phyloP scores from a whole-genome alignment of 2,113 vertebrate species.

The Zingel zingel region DNA sequence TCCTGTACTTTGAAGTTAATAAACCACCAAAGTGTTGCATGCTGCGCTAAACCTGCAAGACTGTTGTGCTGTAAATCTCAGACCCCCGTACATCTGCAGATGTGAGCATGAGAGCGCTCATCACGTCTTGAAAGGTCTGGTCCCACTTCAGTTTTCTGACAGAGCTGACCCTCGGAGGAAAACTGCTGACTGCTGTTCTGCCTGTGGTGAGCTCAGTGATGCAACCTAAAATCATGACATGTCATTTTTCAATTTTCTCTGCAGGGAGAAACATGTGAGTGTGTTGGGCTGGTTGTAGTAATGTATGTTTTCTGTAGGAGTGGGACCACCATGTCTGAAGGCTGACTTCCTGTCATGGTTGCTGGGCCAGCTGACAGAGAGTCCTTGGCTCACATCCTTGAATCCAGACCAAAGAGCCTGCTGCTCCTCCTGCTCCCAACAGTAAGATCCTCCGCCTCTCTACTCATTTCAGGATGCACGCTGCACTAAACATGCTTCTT shows the following conservation, averaged over 20 bases:
- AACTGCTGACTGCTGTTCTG: slow-evolving; percentile 65
- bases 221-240: slow-evolving; percentile 55
- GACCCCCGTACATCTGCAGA: slow-evolving; percentile 78
- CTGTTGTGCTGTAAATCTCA: slow-evolving; percentile 53
- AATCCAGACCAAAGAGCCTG: slow-evolving; percentile 64
- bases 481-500: slow-evolving; percentile 14
- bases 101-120: slow-evolving; percentile 52
- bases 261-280: slow-evolving; percentile 56
- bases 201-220: slow-evolving; percentile 48
- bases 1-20: slow-evolving; percentile 46
- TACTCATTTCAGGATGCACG: slow-evolving; percentile 34
- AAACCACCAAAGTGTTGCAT: slow-evolving; percentile 48
- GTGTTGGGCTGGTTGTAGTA: slow-evolving; percentile 41
- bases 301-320: slow-evolving; percentile 84
- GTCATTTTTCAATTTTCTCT: slow-evolving; percentile 52
- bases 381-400: slow-evolving; percentile 72
- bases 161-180: slow-evolving; percentile 52
- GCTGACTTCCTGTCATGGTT: slow-evolving; percentile 77
- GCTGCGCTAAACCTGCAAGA: slow-evolving; percentile 42
- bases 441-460: slow-evolving; percentile 54
- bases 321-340: slow-evolving; percentile 87
- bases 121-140: slow-evolving; percentile 59
- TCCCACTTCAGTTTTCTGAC: slow-evolving; percentile 47
- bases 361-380: slow-evolving; percentile 73
- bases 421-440: slow-evolving; percentile 63